Evolutionary conservation across 2,888 invertebrate species (phyloP), one percentile per base, ranked within the genome.

Genomic region (Megastigmus dorsalis): DNA sequence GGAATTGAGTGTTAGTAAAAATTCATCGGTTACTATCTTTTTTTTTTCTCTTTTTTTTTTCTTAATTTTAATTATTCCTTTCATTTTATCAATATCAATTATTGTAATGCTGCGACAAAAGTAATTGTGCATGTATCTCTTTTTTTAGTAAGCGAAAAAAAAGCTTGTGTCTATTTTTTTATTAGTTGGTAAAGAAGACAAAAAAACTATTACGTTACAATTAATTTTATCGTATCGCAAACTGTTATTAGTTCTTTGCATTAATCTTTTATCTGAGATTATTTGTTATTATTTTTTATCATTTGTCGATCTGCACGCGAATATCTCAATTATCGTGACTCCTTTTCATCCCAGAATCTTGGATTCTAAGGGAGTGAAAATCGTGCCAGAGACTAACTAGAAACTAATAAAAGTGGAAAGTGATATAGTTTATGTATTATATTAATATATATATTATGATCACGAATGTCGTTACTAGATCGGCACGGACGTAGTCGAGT

Each of bases 341-440:
- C n/a, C n/a, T n/a, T n/a, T n/a, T n/a, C n/a, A n/a, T n/a, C n/a
- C n/a, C n/a, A n/a, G n/a, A 36, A 55, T 36, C 26, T 38, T 65
- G 6, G 10, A 52, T 18, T 41, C 36, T 55, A 38, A 6, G 41
- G 59, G 41, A 28, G 20, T 30, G 43, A 50, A 65, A 45, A 15
- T 54, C 33, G 52, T 60, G 43, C 45, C 72, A 59, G 50, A 59
- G 28, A 36, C 33, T 15, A 67, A 20, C 6, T 28, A 33, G 55
- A 20, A 52, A 13, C 20, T 9, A 36, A 23, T 2, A 50, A 54
- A 65, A 18, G n/a, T n/a, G n/a, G 13, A 20, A 62, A 74, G 54
- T 62, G 54, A 62, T 48, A 55, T 55, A 48, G 20, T 69, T 36
- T 63, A 65, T 66, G 38, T 63, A 74, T 52, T 63, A 55, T 74